phyloP scores from a whole-genome alignment of 2,113 vertebrate species.

The Malurus alboscapulatus region DNA sequence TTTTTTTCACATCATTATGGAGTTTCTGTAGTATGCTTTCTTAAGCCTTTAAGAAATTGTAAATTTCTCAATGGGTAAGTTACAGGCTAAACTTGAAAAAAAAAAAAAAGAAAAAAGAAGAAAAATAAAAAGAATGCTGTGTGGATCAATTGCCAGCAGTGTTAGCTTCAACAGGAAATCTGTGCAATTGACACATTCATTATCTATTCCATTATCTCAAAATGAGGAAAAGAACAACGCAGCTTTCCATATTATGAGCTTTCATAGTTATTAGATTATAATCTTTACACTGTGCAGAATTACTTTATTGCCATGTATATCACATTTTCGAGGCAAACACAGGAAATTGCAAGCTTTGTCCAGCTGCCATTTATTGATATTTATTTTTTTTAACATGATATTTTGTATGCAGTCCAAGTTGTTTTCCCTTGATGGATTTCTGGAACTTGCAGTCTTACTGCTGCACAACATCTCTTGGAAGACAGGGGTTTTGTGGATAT shows the following conservation, averaged over 20 bases:
- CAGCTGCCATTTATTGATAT: neutral
- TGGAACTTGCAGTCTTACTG: neutral
- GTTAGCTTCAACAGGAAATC: neutral
- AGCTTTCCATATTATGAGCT: neutral
- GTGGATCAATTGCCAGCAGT: neutral
- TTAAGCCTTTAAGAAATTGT: neutral
- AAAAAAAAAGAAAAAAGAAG: accelerated
- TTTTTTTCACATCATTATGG: neutral
- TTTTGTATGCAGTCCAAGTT: neutral
- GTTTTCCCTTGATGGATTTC: neutral
- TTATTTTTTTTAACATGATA: neutral
- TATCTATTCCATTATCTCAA: neutral
- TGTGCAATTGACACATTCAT: neutral
- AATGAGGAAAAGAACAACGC: neutral
- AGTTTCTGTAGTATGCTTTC: conserved; percentile 7
- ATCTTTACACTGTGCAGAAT: neutral
- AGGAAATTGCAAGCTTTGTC: neutral
- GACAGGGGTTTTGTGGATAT: neutral
- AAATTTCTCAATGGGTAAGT: neutral
- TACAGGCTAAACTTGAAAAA: neutral
- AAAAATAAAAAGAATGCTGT: neutral
- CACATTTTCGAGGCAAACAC: neutral
- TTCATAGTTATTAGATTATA: neutral
- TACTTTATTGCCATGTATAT: neutral
- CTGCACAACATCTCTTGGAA: neutral